Percentiles rank a stretch among this genome's conserved stretches.
These are phyloP conservation scores for Perca flavescens DNA, from an alignment of 2,113 vertebrate species.

Conservation along the genomic window DNA sequence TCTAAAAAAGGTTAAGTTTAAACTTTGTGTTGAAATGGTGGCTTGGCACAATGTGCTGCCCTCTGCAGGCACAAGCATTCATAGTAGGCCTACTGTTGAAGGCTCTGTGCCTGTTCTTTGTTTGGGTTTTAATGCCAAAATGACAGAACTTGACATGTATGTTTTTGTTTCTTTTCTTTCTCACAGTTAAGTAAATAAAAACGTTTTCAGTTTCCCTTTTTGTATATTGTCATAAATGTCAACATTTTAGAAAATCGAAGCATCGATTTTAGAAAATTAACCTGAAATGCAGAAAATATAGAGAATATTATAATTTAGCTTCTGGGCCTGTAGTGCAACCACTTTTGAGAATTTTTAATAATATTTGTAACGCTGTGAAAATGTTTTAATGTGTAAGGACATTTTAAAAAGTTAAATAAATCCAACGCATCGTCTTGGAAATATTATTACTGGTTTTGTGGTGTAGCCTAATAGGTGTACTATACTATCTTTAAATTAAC, in stretches of 20 bases:
- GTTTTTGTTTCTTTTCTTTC: slow-evolving; percentile 32
- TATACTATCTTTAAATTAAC: slow-evolving; percentile 25
- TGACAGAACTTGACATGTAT: slow-evolving; percentile 44
- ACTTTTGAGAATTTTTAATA: too few relatives aligned
- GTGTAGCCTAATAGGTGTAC: not conserved
- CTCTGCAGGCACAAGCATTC: slow-evolving; percentile 35
- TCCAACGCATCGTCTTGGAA: not conserved
- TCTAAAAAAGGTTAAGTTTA: slow-evolving; percentile 13
- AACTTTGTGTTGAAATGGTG: slow-evolving; percentile 25
- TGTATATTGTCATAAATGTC: not conserved
- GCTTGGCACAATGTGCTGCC: slow-evolving; percentile 37
- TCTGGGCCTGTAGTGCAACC: not conserved
- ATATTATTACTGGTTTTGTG: not conserved
- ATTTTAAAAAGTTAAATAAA: not conserved
- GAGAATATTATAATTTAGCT: not conserved
- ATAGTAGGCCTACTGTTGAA: not conserved
- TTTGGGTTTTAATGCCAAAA: slow-evolving; percentile 62
- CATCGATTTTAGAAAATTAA: too few relatives aligned
- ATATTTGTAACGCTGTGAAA: not conserved
- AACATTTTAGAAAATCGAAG: not conserved
- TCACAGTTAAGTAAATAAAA: slow-evolving; percentile 85
- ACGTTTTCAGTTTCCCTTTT: slow-evolving; percentile 80
- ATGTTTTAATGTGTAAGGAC: not conserved
- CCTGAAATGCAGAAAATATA: not conserved
- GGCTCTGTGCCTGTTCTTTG: slow-evolving; percentile 23